phyloP scores from a whole-genome alignment of 2,888 invertebrate genomes.

The Villa cingulata region DNA sequence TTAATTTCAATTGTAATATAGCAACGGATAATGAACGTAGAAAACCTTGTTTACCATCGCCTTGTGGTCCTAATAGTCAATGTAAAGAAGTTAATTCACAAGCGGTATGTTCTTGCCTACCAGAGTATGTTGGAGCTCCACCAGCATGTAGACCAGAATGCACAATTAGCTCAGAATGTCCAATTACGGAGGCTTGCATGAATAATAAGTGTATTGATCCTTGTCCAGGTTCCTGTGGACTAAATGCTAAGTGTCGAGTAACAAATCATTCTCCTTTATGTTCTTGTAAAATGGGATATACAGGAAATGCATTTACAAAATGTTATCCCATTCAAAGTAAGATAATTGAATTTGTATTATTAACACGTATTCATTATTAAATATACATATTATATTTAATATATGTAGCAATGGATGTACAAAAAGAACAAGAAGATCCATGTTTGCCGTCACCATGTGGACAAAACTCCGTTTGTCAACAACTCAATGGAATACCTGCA shows the following conservation, averaged over 20 bases:
- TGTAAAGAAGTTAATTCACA: slow-evolving; percentile 53
- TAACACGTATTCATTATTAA: background rate
- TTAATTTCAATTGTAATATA: slow-evolving; percentile 7
- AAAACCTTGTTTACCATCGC: slow-evolving; percentile 41
- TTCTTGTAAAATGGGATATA: slow-evolving; percentile 48
- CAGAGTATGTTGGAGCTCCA: slow-evolving; percentile 52
- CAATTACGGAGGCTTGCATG: slow-evolving; percentile 49
- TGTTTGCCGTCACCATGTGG: slow-evolving; percentile 56
- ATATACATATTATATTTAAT: background rate
- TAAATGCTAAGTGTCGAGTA: slow-evolving; percentile 52
- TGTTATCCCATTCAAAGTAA: slow-evolving; percentile 38
- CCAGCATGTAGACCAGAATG: slow-evolving; percentile 62
- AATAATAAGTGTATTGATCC: slow-evolving; percentile 56
- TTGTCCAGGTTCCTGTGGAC: slow-evolving; percentile 54
- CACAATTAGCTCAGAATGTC: slow-evolving; percentile 50
- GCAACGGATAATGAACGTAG: slow-evolving; percentile 23
- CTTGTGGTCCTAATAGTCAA: slow-evolving; percentile 68
- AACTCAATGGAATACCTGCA: slow-evolving; percentile 44
- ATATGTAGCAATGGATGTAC: slow-evolving; percentile 22
- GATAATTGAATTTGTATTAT: slow-evolving; percentile 13
- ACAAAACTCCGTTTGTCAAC: slow-evolving; percentile 51
- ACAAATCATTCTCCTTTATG: slow-evolving; percentile 57
- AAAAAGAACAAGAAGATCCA: slow-evolving; percentile 36
- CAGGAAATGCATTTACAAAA: slow-evolving; percentile 57
- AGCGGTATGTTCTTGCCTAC: slow-evolving; percentile 54